Evolutionary conservation across 30 jellyfish, hydroid and myxozoan species (phyloP).

Genomic region (Turritopsis dohrnii): DNA sequence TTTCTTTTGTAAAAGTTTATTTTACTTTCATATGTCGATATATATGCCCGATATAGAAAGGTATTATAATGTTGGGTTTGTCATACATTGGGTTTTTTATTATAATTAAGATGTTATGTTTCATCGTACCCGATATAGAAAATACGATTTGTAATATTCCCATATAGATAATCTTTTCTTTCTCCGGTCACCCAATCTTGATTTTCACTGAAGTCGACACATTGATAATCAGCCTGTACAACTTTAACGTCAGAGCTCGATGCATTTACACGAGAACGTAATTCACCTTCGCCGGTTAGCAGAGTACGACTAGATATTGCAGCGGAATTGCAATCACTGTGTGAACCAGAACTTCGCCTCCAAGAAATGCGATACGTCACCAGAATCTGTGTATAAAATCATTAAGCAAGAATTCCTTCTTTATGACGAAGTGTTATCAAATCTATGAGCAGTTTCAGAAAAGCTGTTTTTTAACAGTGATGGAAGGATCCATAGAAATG

Average conservation of each 20-base stretch:
- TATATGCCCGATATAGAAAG: neutral
- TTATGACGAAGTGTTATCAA: too few species aligned
- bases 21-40: neutral
- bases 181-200: constrained; percentile 12
- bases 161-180: neutral
- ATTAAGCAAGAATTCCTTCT: neutral
- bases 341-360: constrained; percentile 8
- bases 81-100: neutral
- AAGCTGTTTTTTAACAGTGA: too few species aligned
- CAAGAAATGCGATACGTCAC: constrained; percentile 10
- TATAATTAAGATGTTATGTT: too few species aligned
- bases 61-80: neutral
- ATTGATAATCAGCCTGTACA: neutral
- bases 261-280: neutral
- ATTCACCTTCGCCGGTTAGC: neutral
- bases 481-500: too few species aligned
- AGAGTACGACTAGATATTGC: neutral
- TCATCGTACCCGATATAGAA: neutral
- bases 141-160: neutral
- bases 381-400: neutral
- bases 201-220: constrained; percentile 2
- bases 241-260: neutral
- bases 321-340: neutral
- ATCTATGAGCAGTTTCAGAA: too few species aligned
- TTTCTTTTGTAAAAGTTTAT: neutral